A percentile compares a stretch with the other conserved stretches of the same genome.
Evolutionary conservation across 2,797 vertebrate genomes (phyloP).

Genomic region (Galago senegalensis): DNA sequence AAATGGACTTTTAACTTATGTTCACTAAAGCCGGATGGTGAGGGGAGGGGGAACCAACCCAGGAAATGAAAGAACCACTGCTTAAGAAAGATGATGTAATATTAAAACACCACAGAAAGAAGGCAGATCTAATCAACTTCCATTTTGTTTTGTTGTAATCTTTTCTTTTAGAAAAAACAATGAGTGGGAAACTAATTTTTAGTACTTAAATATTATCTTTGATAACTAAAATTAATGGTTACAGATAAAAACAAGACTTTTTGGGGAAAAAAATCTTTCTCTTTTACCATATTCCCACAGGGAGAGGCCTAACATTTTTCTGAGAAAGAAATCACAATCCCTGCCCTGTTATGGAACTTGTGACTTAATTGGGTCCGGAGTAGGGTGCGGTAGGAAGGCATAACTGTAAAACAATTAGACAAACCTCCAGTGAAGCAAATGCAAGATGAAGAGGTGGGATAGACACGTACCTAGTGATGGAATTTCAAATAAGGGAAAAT

Average conservation of each 20-base stretch:
- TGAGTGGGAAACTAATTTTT: constrained; percentile 36
- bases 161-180: constrained; percentile 62
- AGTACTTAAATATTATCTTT: constrained; percentile 25
- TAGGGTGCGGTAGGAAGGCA: background rate
- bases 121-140: constrained; percentile 56
- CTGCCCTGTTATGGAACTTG: constrained; percentile 3
- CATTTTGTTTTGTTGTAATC: constrained; percentile 42
- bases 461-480: background rate
- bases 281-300: background rate
- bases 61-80: constrained; percentile 65
- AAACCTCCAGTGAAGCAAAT: background rate
- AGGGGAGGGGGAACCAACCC: background rate
- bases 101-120: constrained; percentile 22
- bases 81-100: constrained; percentile 58
- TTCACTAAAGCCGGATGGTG: background rate
- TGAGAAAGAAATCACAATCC: constrained; percentile 5
- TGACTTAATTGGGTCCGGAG: background rate
- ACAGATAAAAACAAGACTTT: constrained; percentile 34
- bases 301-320: constrained; percentile 23
- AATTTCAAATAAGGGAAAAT: background rate
- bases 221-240: background rate
- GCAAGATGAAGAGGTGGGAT: background rate
- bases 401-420: background rate
- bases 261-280: background rate
- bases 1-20: constrained; percentile 26